Conservation (phyloP, 2,888 invertebrate genomes). For the Drosophila tripunctata region DNA sequence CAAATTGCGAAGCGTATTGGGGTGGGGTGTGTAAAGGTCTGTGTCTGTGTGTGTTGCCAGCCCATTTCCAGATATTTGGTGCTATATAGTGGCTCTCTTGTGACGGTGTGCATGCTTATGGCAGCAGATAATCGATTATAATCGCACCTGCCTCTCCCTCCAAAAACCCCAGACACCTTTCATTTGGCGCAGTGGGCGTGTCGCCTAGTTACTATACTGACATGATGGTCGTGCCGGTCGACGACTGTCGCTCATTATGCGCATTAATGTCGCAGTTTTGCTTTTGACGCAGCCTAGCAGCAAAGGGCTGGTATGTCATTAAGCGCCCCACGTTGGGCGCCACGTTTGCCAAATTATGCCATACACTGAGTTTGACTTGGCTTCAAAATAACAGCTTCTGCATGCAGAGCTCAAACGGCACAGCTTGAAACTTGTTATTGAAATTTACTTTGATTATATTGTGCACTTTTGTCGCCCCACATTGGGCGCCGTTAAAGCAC, state of each 20-base stretch:
- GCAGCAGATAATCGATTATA: constrained; percentile 67
- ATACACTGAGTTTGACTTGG: not conserved
- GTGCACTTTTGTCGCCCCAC: not conserved
- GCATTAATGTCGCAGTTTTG: constrained; percentile 60
- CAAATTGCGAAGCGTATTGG: constrained; percentile 32
- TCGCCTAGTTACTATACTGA: constrained; percentile 29
- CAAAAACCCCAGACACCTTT: constrained; percentile 12
- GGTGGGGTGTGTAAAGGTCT: not conserved
- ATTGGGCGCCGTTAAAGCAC: not conserved
- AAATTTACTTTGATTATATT: not conserved
- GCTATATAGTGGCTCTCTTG: not conserved
- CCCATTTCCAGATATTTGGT: constrained; percentile 24
- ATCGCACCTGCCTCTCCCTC: constrained; percentile 58
- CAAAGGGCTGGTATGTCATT: constrained; percentile 9
- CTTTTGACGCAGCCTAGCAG: constrained; percentile 33
- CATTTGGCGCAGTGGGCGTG: constrained; percentile 31
- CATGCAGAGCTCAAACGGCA: not conserved
- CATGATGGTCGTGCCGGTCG: constrained; percentile 37
- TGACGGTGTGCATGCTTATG: constrained; percentile 28
- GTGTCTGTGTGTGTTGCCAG: constrained; percentile 9
- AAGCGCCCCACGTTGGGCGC: constrained; percentile 19
- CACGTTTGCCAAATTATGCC: not conserved
- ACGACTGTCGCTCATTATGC: constrained; percentile 67
- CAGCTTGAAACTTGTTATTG: not conserved
- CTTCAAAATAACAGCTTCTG: not conserved